Evolutionary conservation across 23 tunicate species (phyloP), one percentile per base, ranked within the genome.

Genomic region (Phallusia fumigata): DNA sequence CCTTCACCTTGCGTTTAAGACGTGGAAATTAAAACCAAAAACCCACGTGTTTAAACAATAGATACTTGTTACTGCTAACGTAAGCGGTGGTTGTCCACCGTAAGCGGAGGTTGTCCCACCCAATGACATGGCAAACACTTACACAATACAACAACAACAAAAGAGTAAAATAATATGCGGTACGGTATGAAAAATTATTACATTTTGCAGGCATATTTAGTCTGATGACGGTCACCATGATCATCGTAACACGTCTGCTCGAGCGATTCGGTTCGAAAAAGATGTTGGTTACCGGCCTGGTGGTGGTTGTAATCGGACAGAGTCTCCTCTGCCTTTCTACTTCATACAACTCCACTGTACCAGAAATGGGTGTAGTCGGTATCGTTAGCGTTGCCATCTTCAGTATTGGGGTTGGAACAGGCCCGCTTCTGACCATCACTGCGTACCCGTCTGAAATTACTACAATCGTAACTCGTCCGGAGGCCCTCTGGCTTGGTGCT

Each of bases 191-290:
- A 24, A 24, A 69, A 69, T 12, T n/a, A 24, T 15, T 21, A 26
- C 76, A 21, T 74, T 11, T 74, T 16, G 44, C 40, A 74, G 77
- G 77, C 40, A 74, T 74, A 28, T 32, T 32, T 31, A 12, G 26
- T 74, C 30, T 74, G 16, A 74, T 74, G 77, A 34, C 13, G 22
- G 34, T 74, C n/a, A 32, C 77, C 15, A 35, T 74, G 45, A 32
- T 74, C 16, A 35, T 74, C 12, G 44, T 34, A 30, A 74, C 77
- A 34, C 40, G 44, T 30, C n/a, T 32, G 30, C 77, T 32, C 40
- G 45, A 35, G 35, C 77, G 77, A 11, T 74, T 74, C 34, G 77
- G 77, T 74, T 74, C 77, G 13, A 74, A 74, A 74, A 74, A 19
- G 30, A 74, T 74, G 45, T 19, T 74, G 44, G 45, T 74, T 24